Conservation (phyloP, 1,140 invertebrate genomes). For the Drosophila willistoni region DNA sequence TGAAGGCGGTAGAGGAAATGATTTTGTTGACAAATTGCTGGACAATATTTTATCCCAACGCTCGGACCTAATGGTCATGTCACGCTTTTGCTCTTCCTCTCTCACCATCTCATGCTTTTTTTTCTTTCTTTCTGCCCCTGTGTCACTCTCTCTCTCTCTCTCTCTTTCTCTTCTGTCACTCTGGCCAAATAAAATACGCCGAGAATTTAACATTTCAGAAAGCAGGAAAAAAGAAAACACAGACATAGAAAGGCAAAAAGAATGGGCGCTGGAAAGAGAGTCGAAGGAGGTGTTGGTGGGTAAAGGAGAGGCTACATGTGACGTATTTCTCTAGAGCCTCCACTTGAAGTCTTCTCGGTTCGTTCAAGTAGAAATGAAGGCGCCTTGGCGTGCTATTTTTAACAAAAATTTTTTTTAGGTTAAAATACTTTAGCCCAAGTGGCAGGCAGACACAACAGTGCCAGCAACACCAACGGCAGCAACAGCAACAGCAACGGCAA, state of each 20-base stretch:
- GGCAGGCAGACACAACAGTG: slow-evolving; percentile 49
- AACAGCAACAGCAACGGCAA: neutral
- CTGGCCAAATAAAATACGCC: slow-evolving; percentile 23
- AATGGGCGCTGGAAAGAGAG: slow-evolving; percentile 19
- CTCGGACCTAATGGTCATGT: slow-evolving; percentile 23
- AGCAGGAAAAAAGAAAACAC: neutral
- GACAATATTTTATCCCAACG: slow-evolving; percentile 61
- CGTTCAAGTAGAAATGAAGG: slow-evolving; percentile 35
- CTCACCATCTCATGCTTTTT: neutral
- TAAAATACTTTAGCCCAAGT: slow-evolving; percentile 74
- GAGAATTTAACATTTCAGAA: slow-evolving; percentile 7
- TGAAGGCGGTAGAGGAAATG: neutral
- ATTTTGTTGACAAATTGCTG: slow-evolving; percentile 62
- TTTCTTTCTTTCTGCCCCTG: neutral
- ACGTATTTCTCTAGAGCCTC: slow-evolving; percentile 62
- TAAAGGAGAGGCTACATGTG: slow-evolving; percentile 37
- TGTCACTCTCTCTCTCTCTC: neutral
- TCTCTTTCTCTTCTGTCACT: neutral
- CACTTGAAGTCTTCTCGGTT: slow-evolving; percentile 44
- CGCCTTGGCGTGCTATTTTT: slow-evolving; percentile 69
- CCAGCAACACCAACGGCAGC: slow-evolving; percentile 13
- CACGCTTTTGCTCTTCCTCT: neutral
- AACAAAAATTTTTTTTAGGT: slow-evolving; percentile 62
- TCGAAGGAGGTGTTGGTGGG: neutral
- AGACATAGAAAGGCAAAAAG: neutral